Evolutionary conservation across 2,797 vertebrate species (phyloP), one percentile per base, ranked within the genome.

Genomic region (Acrossocheilus fasciatus): DNA sequence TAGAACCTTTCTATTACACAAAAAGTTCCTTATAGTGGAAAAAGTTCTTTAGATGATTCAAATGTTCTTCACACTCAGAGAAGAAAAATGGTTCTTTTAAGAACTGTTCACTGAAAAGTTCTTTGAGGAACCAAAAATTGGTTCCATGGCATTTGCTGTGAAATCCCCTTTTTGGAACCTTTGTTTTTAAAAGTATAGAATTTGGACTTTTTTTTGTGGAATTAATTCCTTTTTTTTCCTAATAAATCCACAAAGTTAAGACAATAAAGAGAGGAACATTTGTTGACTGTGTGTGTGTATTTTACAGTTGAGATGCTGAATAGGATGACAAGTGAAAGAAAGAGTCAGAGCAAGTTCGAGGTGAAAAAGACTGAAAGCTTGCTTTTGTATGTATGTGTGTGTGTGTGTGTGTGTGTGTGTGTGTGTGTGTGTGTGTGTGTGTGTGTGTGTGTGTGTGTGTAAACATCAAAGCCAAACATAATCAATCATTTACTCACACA

Each of bases 401-500:
- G 81, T 79, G 45, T 89, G 86, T n/a, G n/a, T n/a, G n/a, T n/a
- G n/a, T n/a, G n/a, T n/a, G n/a, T n/a, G n/a, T n/a, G n/a, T n/a
- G n/a, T n/a, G n/a, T n/a, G n/a, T n/a, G n/a, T n/a, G n/a, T n/a
- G n/a, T n/a, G n/a, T n/a, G n/a, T n/a, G n/a, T 87, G 87, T 69
- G 86, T 85, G 88, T 90, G 92, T 89, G 26, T 26, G 36, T 72
- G 54, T 34, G 39, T 69, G 2, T 9, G 75, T 45, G 20, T 72
- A 70, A 85, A 84, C 86, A 90, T 90, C 83, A 89, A 90, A 90
- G 87, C 81, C 23, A 23, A 73, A 83, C 77, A 50, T 18, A 70
- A 80, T 69, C 88, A 89, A 84, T 89, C 74, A 90, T 90, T 90
- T 82, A 89, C 87, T 52, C 73, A 15, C 72, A 82, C 23, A 86